Base-by-base conservation (phyloP, 2,113 vertebrate species). In the Thamnaconus septentrionalis region DNA sequence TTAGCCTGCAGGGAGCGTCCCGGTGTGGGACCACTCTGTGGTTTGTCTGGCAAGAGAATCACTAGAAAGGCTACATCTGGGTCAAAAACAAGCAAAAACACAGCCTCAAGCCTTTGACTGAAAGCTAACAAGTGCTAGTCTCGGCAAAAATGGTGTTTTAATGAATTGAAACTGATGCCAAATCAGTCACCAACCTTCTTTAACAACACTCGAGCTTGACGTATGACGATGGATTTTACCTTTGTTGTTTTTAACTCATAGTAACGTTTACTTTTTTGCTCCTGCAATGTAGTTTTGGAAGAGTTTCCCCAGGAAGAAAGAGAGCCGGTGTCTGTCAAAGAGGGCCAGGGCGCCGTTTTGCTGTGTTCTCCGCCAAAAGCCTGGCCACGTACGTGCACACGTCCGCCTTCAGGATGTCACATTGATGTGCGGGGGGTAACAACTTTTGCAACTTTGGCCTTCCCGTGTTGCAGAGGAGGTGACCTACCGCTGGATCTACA, bases 401-500 rank as follows among this genome's bases (percentile, higher is more conserved):
- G 11, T 1, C 31, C 52, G 41, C 11, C 6, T 3, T 3, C 5
- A 0, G 5, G 5, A 31, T 31, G 18, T 31, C 18, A 31, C 18
- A 31, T 31, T 31, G 18, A 31, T 31, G 18, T 31, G 1, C 18
- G 18, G 18, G 18, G 18, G 18, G 18, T 31, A 31, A 31, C 18
- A 31, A 31, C 18, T 31, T 31, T 31, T 31, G 18, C 18, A 31
- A 31, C 18, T 2, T 31, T 47, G 42, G 56, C 43, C 11, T 62
- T 41, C 47, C 18, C 18, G 41, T 49, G 46, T 49, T 61, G 55
- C 75, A 99, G 97, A 91, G 90, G 95, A 96, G 74, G 93, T 99
- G 70, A 94, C 93, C 61, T 99, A 96, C 70, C 95, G 95, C 73
- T 99, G 97, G 97, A 94, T 99, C 84, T 92, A 93, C 71, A 98